Percentiles rank a stretch among this genome's conserved stretches.
These are phyloP conservation scores for Oryzias melastigma DNA, from an alignment of 2,113 vertebrate species.

Conservation along the genomic window DNA sequence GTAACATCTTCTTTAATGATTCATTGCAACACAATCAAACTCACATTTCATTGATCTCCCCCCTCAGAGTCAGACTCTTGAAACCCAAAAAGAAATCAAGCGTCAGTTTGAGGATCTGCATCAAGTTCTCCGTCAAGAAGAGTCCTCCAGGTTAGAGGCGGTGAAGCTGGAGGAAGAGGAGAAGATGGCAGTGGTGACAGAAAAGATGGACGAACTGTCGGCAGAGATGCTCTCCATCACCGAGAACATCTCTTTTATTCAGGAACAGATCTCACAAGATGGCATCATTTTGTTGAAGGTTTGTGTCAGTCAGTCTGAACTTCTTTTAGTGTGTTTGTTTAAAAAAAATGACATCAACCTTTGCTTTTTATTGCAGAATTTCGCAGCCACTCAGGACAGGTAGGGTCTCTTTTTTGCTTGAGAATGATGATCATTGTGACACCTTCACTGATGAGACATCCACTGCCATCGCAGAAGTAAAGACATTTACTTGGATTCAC, in stretches of 20 bases:
- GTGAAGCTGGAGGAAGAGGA: slow-evolving; percentile 69
- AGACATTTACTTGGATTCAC: slow-evolving; percentile 29
- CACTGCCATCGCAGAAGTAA: slow-evolving; percentile 51
- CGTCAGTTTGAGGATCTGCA: slow-evolving; percentile 71
- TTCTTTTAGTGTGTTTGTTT: background rate
- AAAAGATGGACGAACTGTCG: slow-evolving; percentile 48
- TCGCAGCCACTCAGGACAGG: slow-evolving; percentile 66
- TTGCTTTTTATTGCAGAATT: slow-evolving; percentile 63
- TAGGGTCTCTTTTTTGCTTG: slow-evolving; percentile 26
- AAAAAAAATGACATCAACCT: background rate
- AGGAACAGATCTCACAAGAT: slow-evolving; percentile 59
- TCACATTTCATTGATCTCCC: background rate
- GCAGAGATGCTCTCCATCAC: slow-evolving; percentile 44
- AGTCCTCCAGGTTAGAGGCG: slow-evolving; percentile 56
- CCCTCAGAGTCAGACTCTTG: slow-evolving; percentile 53
- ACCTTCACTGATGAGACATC: background rate
- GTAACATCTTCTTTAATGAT: slow-evolving; percentile 32
- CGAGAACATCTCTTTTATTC: slow-evolving; percentile 55
- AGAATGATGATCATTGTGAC: background rate
- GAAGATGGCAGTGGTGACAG: slow-evolving; percentile 51
- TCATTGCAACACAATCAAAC: background rate
- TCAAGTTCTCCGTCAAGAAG: slow-evolving; percentile 62
- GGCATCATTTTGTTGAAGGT: slow-evolving; percentile 68
- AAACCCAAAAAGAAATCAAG: slow-evolving; percentile 64
- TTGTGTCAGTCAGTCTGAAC: background rate